phyloP scores from a whole-genome alignment of 1,140 invertebrate genomes.

The Drosophila santomea region DNA sequence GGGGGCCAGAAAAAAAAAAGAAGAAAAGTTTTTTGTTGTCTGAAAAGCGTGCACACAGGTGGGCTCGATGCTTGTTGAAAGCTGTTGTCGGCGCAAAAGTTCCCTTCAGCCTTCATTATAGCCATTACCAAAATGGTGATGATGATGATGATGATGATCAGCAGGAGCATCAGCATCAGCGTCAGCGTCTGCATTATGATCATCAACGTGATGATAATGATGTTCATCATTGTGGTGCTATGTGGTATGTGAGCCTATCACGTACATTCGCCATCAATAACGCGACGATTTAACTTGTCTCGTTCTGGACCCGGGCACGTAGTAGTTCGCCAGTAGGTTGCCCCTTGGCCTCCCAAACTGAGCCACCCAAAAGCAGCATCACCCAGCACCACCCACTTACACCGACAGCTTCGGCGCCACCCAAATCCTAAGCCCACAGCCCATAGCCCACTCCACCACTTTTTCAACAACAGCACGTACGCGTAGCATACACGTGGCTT shows the following conservation, averaged over 20 bases:
- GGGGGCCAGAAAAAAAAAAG: slow-evolving; percentile 20
- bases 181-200: slow-evolving; percentile 17
- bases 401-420: neutral
- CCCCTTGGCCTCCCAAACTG: slow-evolving; percentile 14
- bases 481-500: slow-evolving; percentile 50
- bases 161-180: slow-evolving; percentile 19
- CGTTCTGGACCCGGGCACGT: slow-evolving; percentile 70
- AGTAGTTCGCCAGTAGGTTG: slow-evolving; percentile 44
- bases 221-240: slow-evolving; percentile 35
- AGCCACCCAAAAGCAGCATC: neutral
- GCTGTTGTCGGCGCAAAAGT: slow-evolving; percentile 65
- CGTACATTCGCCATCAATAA: slow-evolving; percentile 82
- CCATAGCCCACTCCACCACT: slow-evolving; percentile 8
- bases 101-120: slow-evolving; percentile 42
- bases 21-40: slow-evolving; percentile 33
- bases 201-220: slow-evolving; percentile 37
- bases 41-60: slow-evolving; percentile 68
- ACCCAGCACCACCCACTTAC: slow-evolving; percentile 7
- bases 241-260: slow-evolving; percentile 73
- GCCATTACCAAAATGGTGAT: slow-evolving; percentile 46
- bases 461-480: slow-evolving; percentile 44
- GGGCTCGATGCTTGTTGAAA: slow-evolving; percentile 70
- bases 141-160: slow-evolving; percentile 46
- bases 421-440: neutral
- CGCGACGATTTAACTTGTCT: slow-evolving; percentile 83